These are phyloP conservation scores for Papilio demoleus DNA, from an alignment of 2,888 invertebrate genomes.

Conservation along the genomic window DNA sequence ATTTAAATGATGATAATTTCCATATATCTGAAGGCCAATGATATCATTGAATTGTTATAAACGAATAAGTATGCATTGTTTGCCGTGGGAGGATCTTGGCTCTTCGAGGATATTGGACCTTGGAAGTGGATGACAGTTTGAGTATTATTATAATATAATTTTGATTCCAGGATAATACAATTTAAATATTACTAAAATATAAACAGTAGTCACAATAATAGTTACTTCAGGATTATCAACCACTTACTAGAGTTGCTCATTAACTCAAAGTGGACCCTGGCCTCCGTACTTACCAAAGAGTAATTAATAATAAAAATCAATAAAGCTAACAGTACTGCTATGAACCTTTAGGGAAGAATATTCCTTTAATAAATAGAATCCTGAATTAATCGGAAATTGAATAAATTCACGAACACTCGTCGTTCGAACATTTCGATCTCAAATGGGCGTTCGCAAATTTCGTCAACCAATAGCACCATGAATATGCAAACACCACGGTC, in stretches of 20 bases:
- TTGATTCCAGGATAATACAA: no score
- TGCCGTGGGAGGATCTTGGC: conserved; percentile 3
- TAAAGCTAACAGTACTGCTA: not conserved
- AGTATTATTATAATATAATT: not conserved
- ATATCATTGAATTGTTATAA: not conserved
- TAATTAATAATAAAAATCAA: not conserved
- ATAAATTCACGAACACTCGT: not conserved
- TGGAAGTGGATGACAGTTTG: not conserved
- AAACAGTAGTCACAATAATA: no score
- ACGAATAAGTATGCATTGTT: not conserved
- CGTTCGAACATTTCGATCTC: no score
- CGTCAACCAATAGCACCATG: not conserved
- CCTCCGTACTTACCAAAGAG: not conserved
- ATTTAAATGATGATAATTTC: not conserved
- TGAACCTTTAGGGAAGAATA: not conserved
- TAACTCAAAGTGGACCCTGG: not conserved
- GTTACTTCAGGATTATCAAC: not conserved
- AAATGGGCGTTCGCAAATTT: not conserved
- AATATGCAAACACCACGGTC: not conserved
- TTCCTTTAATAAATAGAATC: not conserved
- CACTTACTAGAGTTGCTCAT: not conserved
- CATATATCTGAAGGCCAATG: conserved; percentile 9
- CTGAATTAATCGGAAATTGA: not conserved
- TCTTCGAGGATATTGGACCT: conserved; percentile 1
- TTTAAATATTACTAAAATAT: no score